A percentile compares a stretch with the other conserved stretches of the same genome.
Evolutionary conservation across 2,113 vertebrate genomes (phyloP).

Genomic region (Caretta caretta): DNA sequence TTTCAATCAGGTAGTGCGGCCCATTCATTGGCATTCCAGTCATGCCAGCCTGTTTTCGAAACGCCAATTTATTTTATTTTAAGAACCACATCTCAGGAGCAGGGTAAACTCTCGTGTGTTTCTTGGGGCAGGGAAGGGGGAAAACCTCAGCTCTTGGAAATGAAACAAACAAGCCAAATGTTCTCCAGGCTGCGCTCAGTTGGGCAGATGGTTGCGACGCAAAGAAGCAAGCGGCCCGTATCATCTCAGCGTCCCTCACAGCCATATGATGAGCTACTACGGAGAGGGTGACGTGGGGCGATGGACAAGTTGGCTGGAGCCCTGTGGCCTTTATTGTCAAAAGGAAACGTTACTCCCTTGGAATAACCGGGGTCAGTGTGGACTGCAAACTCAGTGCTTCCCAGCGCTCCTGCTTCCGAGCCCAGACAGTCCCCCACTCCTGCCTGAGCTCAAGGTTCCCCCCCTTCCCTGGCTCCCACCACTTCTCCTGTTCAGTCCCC

Average conservation of each 20-base stretch:
- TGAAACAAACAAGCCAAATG: not conserved
- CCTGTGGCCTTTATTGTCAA: not conserved
- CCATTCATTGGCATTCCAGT: not conserved
- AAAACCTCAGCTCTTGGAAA: not conserved
- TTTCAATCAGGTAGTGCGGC: not conserved
- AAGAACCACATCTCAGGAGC: not conserved
- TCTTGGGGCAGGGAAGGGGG: not conserved
- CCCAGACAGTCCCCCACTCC: not conserved
- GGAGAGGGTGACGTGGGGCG: too few species aligned
- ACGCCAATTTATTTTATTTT: not conserved
- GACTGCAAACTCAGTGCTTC: not conserved
- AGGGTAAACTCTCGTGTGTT: not conserved
- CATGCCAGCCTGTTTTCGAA: not conserved
- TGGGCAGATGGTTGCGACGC: too few species aligned
- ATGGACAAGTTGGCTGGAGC: not conserved
- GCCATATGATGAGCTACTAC: too few species aligned
- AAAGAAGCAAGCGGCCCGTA: not conserved
- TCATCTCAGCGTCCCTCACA: not conserved
- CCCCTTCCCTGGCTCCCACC: not conserved
- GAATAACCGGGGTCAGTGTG: not conserved
- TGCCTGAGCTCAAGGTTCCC: not conserved
- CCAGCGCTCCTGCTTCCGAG: not conserved
- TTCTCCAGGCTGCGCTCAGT: not conserved
- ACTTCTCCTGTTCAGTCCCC: not conserved
- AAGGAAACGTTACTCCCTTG: not conserved